Conservation (phyloP, 2,888 invertebrate species). For the Epistrophella euchroma region DNA sequence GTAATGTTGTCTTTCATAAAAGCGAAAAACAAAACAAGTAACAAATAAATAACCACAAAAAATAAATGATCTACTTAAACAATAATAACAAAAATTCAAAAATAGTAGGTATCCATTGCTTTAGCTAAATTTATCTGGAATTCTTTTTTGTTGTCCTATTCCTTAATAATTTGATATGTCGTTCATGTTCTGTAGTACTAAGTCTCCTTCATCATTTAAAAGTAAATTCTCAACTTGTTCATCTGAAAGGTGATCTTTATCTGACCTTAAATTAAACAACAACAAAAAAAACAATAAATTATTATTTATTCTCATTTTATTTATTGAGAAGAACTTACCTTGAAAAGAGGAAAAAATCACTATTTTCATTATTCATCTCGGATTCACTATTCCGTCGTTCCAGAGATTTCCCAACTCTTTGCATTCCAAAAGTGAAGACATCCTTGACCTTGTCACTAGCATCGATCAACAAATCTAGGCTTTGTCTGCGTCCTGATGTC, state of each 20-base stretch:
- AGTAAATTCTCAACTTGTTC: conserved; percentile 84
- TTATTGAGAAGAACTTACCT: conserved; percentile 79
- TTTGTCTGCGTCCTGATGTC: conserved; percentile 86
- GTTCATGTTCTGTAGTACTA: conserved; percentile 75
- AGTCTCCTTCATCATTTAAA: conserved; percentile 81
- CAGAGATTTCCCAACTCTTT: conserved; percentile 88
- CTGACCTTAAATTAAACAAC: conserved; percentile 79
- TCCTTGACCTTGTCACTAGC: conserved; percentile 93
- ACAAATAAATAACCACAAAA: conserved; percentile 37
- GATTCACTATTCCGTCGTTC: conserved; percentile 90
- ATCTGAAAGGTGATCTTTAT: conserved; percentile 83
- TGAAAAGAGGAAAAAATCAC: conserved; percentile 83
- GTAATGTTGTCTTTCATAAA: conserved; percentile 68
- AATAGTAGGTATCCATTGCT: conserved; percentile 67
- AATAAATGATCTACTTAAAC: conserved; percentile 28
- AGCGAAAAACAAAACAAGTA: conserved; percentile 69
- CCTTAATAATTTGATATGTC: conserved; percentile 77
- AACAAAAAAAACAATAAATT: not conserved
- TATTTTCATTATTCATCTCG: conserved; percentile 84
- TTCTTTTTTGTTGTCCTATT: conserved; percentile 27
- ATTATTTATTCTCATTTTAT: not conserved
- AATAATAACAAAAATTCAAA: conserved; percentile 53
- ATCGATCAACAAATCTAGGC: conserved; percentile 90
- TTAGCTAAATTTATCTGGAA: conserved; percentile 56
- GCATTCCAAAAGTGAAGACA: conserved; percentile 91